These are phyloP conservation scores for Drosophila carrolli DNA, from an alignment of 1,140 invertebrate genomes.

Conservation along the genomic window DNA sequence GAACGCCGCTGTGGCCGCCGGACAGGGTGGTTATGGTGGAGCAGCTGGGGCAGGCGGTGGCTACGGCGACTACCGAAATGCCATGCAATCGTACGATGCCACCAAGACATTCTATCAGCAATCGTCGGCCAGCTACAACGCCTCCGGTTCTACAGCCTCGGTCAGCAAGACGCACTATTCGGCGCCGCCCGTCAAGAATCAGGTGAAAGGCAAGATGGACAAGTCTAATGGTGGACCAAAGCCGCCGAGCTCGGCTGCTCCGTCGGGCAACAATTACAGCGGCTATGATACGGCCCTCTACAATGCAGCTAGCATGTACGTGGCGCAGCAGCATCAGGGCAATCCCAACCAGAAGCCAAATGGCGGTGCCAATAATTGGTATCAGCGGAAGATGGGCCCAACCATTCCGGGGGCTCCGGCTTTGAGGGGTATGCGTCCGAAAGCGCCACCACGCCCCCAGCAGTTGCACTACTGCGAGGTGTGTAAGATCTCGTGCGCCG, in stretches of 20 bases:
- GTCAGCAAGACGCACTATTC: slow-evolving; percentile 85
- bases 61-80: slow-evolving; percentile 89
- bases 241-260: slow-evolving; percentile 61
- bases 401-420: slow-evolving; percentile 62
- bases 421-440: slow-evolving; percentile 84
- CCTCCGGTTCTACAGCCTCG: slow-evolving; percentile 85
- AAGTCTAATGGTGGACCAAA: slow-evolving; percentile 70
- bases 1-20: slow-evolving; percentile 78
- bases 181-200: slow-evolving; percentile 85
- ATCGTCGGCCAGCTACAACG: slow-evolving; percentile 86
- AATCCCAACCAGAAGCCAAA: slow-evolving; percentile 66
- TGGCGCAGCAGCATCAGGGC: slow-evolving; percentile 90
- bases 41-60: slow-evolving; percentile 85
- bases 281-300: slow-evolving; percentile 96
- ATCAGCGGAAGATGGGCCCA: slow-evolving; percentile 85
- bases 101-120: slow-evolving; percentile 89
- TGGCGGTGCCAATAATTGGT: slow-evolving; percentile 56
- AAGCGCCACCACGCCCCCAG: slow-evolving; percentile 94
- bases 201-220: slow-evolving; percentile 78
- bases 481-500: slow-evolving; percentile 99
- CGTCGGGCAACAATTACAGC: slow-evolving; percentile 89
- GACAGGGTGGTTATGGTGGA: slow-evolving; percentile 67
- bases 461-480: slow-evolving; percentile 98
- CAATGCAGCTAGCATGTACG: slow-evolving; percentile 96
- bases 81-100: slow-evolving; percentile 87